These are phyloP conservation scores for Clarias magur DNA, from an alignment of 2,113 vertebrate genomes.

Conservation along the genomic window DNA sequence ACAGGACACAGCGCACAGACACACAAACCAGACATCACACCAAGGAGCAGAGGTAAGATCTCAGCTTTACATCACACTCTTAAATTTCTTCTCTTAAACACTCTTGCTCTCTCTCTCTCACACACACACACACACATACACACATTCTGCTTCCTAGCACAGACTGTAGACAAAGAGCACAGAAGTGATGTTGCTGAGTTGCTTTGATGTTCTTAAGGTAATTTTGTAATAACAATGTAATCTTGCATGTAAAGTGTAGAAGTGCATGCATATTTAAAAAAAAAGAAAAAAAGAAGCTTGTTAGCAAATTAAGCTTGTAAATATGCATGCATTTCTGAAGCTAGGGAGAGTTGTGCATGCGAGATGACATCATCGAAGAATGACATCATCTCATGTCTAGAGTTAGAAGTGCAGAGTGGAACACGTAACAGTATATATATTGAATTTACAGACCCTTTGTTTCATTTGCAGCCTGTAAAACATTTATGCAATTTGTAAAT, in stretches of 20 bases:
- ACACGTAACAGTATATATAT: too few relatives aligned
- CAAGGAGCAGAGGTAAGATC: constrained; percentile 1
- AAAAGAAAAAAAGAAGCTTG: too few relatives aligned
- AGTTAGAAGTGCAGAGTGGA: not conserved
- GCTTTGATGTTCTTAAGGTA: not conserved
- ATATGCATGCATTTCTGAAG: not conserved
- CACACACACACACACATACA: not conserved
- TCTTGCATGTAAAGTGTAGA: not conserved
- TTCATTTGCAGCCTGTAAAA: not conserved
- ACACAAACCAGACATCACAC: not conserved
- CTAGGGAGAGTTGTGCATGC: constrained; percentile 7
- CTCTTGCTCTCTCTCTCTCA: not conserved
- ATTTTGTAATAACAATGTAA: not conserved
- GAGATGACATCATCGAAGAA: constrained; percentile 21
- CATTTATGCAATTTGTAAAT: not conserved
- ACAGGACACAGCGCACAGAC: constrained; percentile 17
- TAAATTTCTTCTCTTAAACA: not conserved
- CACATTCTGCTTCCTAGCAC: not conserved
- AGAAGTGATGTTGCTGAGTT: not conserved
- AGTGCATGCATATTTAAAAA: not conserved
- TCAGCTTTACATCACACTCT: not conserved
- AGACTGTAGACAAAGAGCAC: not conserved
- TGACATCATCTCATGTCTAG: constrained; percentile 3
- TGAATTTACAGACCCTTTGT: too few relatives aligned
- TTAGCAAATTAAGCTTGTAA: not conserved